These are phyloP conservation scores for Gambusia holbrooki DNA, from an alignment of 2,113 vertebrate species.

Conservation along the genomic window DNA sequence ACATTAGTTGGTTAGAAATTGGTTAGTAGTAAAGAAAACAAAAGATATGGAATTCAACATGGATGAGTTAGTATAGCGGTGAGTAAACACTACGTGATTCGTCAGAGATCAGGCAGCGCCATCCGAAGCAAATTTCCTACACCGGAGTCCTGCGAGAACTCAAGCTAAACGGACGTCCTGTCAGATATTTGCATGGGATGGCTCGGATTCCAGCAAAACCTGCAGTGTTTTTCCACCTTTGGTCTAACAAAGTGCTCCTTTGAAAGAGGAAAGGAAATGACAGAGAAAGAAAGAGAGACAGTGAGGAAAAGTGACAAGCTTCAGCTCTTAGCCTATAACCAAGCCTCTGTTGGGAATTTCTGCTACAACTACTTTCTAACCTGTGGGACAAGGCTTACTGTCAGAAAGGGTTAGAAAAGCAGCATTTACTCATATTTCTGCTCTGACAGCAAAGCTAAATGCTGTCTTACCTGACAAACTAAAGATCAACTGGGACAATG, in stretches of 20 bases:
- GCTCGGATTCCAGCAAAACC: constrained; percentile 52
- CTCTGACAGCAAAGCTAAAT: constrained; percentile 63
- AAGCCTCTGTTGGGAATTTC: constrained; percentile 34
- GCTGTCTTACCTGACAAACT: constrained; percentile 64
- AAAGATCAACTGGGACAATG: constrained; percentile 57
- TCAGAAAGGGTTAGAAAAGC: constrained; percentile 61
- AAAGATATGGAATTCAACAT: constrained; percentile 89
- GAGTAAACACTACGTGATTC: constrained; percentile 69
- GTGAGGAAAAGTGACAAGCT: constrained; percentile 43
- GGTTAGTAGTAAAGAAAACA: constrained; percentile 89
- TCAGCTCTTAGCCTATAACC: constrained; percentile 47
- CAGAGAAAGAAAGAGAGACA: constrained; percentile 59
- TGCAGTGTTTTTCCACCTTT: constrained; percentile 70
- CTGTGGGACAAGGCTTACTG: constrained; percentile 49
- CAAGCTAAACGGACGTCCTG: constrained; percentile 8
- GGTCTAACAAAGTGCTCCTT: constrained; percentile 84
- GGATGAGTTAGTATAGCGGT: constrained; percentile 90
- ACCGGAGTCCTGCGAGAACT: constrained; percentile 24
- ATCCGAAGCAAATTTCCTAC: constrained; percentile 60
- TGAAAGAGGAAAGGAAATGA: constrained; percentile 62
- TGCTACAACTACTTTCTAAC: constrained; percentile 53
- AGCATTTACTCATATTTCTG: constrained; percentile 71
- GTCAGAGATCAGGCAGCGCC: constrained; percentile 39
- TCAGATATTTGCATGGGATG: constrained; percentile 54
- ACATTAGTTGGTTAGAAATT: constrained; percentile 89